Evolutionary conservation across 2,888 invertebrate genomes (phyloP).

Genomic region (Eustalomyia histrio): DNA sequence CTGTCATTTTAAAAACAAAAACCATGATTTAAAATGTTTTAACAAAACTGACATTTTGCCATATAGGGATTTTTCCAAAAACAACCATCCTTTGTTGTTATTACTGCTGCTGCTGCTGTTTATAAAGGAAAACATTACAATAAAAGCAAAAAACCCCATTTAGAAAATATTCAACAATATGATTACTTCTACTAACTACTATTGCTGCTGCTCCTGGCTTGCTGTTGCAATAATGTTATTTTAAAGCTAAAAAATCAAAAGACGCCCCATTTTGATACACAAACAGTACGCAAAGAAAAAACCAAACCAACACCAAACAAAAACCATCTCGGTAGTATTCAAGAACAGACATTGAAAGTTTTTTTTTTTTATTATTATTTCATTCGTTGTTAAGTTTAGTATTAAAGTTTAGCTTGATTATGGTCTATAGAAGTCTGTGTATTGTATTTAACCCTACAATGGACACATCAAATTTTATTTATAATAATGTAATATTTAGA

Average conservation of each 20-base stretch:
- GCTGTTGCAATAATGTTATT: conserved; percentile 5
- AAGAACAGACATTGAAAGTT: conserved; percentile 42
- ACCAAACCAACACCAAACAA: background rate
- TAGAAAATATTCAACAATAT: background rate
- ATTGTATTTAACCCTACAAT: background rate
- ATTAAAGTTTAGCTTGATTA: conserved; percentile 1
- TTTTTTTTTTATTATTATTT: no score
- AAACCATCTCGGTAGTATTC: conserved; percentile 13
- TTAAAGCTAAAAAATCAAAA: conserved; percentile 14
- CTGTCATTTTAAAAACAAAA: conserved; percentile 30
- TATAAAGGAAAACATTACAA: background rate
- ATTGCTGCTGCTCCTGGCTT: background rate
- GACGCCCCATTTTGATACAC: conserved; percentile 16
- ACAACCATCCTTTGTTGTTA: conserved; percentile 3
- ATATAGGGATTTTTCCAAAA: conserved; percentile 3
- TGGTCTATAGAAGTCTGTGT: background rate
- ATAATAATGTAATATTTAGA: no score
- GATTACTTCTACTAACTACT: conserved; percentile 7
- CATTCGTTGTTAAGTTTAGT: background rate
- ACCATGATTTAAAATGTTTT: conserved; percentile 28
- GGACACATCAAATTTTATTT: no score
- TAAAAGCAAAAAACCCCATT: conserved; percentile 2
- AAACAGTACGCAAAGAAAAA: conserved; percentile 1
- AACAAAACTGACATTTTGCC: conserved; percentile 32
- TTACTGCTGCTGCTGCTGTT: conserved; percentile 11